Conservation (phyloP, 2,888 invertebrate genomes). For the Rhimphoctona megacephalus region DNA sequence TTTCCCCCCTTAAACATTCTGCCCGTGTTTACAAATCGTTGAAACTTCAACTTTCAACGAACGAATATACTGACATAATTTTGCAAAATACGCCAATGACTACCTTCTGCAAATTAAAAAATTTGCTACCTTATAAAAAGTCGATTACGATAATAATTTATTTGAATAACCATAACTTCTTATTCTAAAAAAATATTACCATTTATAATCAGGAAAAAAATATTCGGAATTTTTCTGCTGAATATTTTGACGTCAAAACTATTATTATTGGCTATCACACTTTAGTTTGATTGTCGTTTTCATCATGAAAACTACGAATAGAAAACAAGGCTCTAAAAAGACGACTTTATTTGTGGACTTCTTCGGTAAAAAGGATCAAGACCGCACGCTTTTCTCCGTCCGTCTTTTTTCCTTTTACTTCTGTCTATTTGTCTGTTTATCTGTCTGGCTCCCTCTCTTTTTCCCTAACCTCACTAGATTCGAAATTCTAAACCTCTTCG, state of each 20-base stretch:
- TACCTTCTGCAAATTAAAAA: neutral
- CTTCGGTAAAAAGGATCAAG: neutral
- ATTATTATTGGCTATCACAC: neutral
- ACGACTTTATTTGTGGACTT: neutral
- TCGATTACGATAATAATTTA: neutral
- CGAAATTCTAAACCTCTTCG: slow-evolving; percentile 41
- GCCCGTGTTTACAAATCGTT: slow-evolving; percentile 38
- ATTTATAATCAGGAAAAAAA: neutral
- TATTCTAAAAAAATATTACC: neutral
- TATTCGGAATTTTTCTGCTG: neutral
- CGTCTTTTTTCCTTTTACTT: neutral
- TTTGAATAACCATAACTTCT: neutral
- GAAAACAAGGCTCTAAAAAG: neutral
- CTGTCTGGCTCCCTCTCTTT: slow-evolving; percentile 6
- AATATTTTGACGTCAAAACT: neutral
- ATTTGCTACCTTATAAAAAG: neutral
- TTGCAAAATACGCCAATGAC: neutral
- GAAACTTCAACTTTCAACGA: slow-evolving; percentile 17
- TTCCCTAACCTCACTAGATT: neutral
- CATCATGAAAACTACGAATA: neutral
- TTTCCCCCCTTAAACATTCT: neutral
- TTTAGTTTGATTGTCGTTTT: neutral
- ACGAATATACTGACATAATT: neutral
- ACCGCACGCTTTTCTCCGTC: neutral
- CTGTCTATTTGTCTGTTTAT: slow-evolving; percentile 4